phyloP scores from a whole-genome alignment of 2,113 vertebrate genomes.

The Psophia crepitans region DNA sequence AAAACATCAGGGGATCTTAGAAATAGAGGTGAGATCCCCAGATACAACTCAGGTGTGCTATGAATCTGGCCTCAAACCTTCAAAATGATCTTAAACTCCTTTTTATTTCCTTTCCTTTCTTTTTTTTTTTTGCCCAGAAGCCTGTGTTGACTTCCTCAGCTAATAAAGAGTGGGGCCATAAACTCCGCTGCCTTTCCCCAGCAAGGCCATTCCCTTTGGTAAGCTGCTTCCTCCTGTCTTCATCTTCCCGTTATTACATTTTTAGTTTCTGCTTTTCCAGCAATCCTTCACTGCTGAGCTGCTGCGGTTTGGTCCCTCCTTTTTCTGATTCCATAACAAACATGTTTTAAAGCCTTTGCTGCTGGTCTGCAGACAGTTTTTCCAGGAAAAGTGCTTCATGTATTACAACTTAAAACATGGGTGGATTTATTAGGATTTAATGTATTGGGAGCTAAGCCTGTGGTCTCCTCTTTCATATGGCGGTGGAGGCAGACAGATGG shows the following conservation, averaged over 20 bases:
- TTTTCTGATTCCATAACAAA: slow-evolving; percentile 57
- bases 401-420: slow-evolving; percentile 50
- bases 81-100: slow-evolving; percentile 39
- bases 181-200: slow-evolving; percentile 15
- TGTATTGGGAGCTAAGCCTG: slow-evolving; percentile 40
- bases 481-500: slow-evolving; percentile 29
- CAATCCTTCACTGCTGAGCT: slow-evolving; percentile 35
- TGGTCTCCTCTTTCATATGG: slow-evolving; percentile 38
- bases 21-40: slow-evolving; percentile 28
- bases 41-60: neutral
- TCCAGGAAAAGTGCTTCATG: slow-evolving; percentile 41
- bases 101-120: slow-evolving; percentile 38
- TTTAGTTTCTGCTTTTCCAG: slow-evolving; percentile 51
- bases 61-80: slow-evolving; percentile 14
- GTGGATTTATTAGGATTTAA: slow-evolving; percentile 53
- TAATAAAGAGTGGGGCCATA: slow-evolving; percentile 36
- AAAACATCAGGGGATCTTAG: neutral
- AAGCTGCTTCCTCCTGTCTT: slow-evolving; percentile 24
- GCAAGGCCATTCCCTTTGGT: slow-evolving; percentile 28
- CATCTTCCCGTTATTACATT: slow-evolving; percentile 23
- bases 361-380: slow-evolving; percentile 23
- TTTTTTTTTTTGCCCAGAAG: neutral
- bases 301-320: slow-evolving; percentile 1
- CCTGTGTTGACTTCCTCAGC: neutral
- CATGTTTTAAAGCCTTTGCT: slow-evolving; percentile 37